Evolutionary conservation across 2,113 vertebrate species (phyloP), one percentile per base, ranked within the genome.

Genomic region (Herpetotheres cachinnans): DNA sequence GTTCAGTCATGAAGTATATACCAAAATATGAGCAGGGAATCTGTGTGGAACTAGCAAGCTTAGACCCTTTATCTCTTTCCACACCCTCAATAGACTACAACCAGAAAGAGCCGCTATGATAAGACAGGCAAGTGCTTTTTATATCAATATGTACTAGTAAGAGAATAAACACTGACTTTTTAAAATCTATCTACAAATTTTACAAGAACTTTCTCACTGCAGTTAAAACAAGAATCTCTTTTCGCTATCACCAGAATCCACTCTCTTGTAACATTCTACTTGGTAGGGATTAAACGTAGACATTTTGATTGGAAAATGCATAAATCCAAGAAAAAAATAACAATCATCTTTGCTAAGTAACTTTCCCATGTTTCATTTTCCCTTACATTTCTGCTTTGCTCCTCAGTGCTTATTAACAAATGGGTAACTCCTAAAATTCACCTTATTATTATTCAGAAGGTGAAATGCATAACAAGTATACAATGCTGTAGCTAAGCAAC

Each of bases 401-500:
- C 32, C n/a, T 86, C 58, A 16, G 50, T 47, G n/a, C 30, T 95
- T 80, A 82, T 55, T 78, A 81, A 85, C 1, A 2, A 93, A 58
- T 17, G 44, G 46, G 20, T 74, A 88, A 87, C n/a, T 74, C 56
- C 49, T 67, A 87, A 93, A 94, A 90, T 89, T 65, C n/a, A 89
- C 38, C 56, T 91, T 90, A 92, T 96, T 89, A 83, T 87, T 95
- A 92, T 97, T 96, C 95, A 86, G 54, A 86, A 94, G 71, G 61
- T 91, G 86, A 95, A 95, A 96, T 36, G 27, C 46, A 15, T 88
- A 95, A 89, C 54, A 93, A 84, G 72, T 67, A 86, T 47, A 96
- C 40, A 91, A 79, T 58, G 65, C 47, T 82, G 93, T 92, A 87
- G 78, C 95, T 90, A 95, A 82, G 95, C 93, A 97, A 96, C 92